Conservation (phyloP, 1,140 invertebrate species). For the Temnothorax longispinosus region DNA sequence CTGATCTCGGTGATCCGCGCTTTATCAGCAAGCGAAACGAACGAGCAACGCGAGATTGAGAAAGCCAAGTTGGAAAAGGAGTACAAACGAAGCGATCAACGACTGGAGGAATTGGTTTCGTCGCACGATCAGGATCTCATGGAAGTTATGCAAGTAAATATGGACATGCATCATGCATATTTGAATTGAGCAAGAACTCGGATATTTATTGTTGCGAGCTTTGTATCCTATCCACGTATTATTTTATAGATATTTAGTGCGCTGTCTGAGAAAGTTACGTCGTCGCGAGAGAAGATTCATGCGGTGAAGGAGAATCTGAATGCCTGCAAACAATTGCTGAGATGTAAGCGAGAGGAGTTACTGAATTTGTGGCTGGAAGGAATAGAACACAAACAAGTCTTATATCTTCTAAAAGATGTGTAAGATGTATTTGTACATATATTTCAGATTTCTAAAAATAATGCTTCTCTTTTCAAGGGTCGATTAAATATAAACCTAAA, state of each 20-base stretch:
- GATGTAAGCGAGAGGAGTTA: slow-evolving; percentile 96
- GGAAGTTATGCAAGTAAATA: slow-evolving; percentile 92
- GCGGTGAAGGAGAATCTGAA: slow-evolving; percentile 95
- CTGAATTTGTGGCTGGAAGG: slow-evolving; percentile 97
- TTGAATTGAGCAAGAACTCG: not conserved
- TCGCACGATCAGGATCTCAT: slow-evolving; percentile 95
- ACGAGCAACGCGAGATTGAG: slow-evolving; percentile 97
- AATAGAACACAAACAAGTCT: slow-evolving; percentile 95
- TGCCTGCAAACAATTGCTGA: slow-evolving; percentile 95
- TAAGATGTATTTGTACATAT: slow-evolving; percentile 83
- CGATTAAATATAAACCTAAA: not conserved
- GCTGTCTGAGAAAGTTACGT: slow-evolving; percentile 92
- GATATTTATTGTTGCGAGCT: not conserved
- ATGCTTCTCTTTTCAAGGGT: not conserved
- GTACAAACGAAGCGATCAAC: slow-evolving; percentile 95
- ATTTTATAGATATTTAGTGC: slow-evolving; percentile 91
- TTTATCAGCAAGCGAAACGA: slow-evolving; percentile 96
- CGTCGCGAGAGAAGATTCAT: slow-evolving; percentile 93
- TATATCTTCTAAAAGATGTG: slow-evolving; percentile 96
- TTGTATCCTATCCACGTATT: slow-evolving; percentile 7
- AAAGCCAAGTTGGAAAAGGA: slow-evolving; percentile 97
- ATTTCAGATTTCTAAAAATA: slow-evolving; percentile 26
- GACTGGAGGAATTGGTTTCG: slow-evolving; percentile 95
- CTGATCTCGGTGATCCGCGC: slow-evolving; percentile 97
- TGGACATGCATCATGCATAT: not conserved